A percentile compares a stretch with the other conserved stretches of the same genome.
Conservation (phyloP, 2,113 vertebrate genomes). For the Cavia porcellus region DNA sequence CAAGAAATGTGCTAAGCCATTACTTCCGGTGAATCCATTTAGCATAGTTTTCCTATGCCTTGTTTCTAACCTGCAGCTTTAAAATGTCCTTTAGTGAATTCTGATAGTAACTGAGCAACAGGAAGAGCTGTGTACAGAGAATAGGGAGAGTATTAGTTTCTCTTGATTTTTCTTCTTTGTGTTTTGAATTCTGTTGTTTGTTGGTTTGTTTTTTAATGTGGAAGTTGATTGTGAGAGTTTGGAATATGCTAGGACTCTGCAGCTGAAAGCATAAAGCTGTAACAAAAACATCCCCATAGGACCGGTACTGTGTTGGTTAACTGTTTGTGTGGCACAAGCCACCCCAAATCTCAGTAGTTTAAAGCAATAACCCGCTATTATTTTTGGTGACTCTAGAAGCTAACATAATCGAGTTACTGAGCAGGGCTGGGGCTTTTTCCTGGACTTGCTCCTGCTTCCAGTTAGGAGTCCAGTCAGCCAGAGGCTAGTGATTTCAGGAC, state of each 20-base stretch:
- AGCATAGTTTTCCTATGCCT: not conserved
- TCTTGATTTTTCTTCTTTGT: not conserved
- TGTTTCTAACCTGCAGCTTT: constrained; percentile 14
- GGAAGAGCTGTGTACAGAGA: not conserved
- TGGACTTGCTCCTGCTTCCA: not conserved
- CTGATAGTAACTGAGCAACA: not conserved
- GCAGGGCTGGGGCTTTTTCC: not conserved
- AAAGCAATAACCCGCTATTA: not conserved
- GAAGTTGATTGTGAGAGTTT: constrained; percentile 1
- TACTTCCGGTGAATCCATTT: constrained; percentile 63
- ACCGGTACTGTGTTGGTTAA: not conserved
- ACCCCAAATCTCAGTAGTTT: not conserved
- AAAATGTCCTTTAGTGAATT: not conserved
- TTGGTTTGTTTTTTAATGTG: not conserved
- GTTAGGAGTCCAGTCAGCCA: not conserved
- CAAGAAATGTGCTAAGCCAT: constrained; percentile 64
- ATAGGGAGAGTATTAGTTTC: not conserved
- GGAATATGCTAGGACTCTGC: not conserved
- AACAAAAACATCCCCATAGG: not conserved
- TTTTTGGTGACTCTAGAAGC: not conserved
- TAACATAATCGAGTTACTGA: not conserved
- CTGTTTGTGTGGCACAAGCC: not conserved
- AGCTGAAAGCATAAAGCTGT: not conserved
- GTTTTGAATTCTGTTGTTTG: not conserved
- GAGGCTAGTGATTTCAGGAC: not conserved